phyloP scores from a whole-genome alignment of 2,888 invertebrate species.

The Aphidius colemani region DNA sequence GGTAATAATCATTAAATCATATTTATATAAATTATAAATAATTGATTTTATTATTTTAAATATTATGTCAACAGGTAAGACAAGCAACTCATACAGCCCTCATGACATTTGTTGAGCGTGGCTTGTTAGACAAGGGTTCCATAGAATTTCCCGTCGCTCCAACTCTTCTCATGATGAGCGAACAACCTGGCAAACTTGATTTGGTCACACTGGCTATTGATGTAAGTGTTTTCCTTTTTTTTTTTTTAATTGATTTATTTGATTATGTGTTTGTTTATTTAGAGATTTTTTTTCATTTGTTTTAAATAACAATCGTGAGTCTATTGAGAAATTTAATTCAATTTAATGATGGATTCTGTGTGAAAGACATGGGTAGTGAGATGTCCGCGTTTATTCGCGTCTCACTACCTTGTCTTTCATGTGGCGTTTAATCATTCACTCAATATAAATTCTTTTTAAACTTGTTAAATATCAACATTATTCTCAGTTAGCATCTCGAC shows the following conservation, averaged over 20 bases:
- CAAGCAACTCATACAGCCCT: conserved; percentile 70
- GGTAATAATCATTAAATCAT: conserved; percentile 53
- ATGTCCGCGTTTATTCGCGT: conserved; percentile 73
- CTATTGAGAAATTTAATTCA: neutral
- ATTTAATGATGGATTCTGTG: conserved; percentile 61
- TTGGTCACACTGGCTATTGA: conserved; percentile 64
- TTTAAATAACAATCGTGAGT: no score
- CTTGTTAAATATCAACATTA: no score
- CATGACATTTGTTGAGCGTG: conserved; percentile 69
- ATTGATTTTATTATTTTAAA: conserved; percentile 12
- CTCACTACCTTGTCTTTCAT: conserved; percentile 99
- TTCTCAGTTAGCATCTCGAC: no score
- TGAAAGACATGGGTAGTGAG: conserved; percentile 99
- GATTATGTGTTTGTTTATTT: neutral
- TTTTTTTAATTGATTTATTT: conserved; percentile 1
- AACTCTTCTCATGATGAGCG: conserved; percentile 65
- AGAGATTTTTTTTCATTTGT: no score
- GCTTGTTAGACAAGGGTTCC: conserved; percentile 65
- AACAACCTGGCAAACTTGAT: conserved; percentile 60
- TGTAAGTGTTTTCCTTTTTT: conserved; percentile 60
- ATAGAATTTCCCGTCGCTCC: conserved; percentile 71
- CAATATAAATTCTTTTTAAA: neutral
- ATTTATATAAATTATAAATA: neutral
- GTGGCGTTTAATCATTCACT: conserved; percentile 64
- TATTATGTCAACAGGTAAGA: conserved; percentile 62